These are phyloP conservation scores for Daubentonia madagascariensis DNA, from an alignment of 2,113 vertebrate species.

Conservation along the genomic window DNA sequence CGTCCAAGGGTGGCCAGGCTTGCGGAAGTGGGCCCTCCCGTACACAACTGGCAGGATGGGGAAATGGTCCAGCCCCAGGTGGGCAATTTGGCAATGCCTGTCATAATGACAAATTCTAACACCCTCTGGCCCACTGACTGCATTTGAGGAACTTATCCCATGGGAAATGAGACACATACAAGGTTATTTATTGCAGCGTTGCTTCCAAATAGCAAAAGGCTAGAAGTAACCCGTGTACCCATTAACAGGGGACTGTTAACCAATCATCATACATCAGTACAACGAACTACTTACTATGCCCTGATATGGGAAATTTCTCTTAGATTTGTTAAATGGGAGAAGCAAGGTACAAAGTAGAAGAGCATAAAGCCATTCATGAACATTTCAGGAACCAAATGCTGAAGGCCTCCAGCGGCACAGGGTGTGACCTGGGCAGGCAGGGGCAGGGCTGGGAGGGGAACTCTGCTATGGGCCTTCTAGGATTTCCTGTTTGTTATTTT, in stretches of 20 bases:
- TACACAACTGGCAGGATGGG: fast-evolving
- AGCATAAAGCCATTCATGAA: fast-evolving
- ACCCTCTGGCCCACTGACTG: background rate
- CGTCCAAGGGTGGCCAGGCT: background rate
- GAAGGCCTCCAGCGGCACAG: background rate
- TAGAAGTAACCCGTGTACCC: background rate
- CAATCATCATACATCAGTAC: background rate
- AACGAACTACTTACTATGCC: background rate
- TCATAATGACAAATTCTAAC: background rate
- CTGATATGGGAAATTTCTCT: fast-evolving
- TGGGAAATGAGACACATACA: background rate
- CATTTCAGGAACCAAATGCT: fast-evolving
- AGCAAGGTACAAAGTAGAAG: background rate
- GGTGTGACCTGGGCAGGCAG: background rate
- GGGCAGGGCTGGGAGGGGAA: background rate
- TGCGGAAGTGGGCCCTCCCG: background rate
- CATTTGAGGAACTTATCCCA: background rate
- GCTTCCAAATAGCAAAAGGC: background rate
- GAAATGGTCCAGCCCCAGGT: fast-evolving
- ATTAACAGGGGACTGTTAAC: too few species aligned
- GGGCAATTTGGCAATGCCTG: background rate
- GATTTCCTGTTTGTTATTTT: background rate
- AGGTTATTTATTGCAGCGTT: background rate
- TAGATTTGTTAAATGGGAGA: background rate
- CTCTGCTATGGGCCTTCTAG: background rate